Evolutionary conservation across 2,113 vertebrate genomes (phyloP), one percentile per base, ranked within the genome.

Genomic region (Mobula hypostoma): DNA sequence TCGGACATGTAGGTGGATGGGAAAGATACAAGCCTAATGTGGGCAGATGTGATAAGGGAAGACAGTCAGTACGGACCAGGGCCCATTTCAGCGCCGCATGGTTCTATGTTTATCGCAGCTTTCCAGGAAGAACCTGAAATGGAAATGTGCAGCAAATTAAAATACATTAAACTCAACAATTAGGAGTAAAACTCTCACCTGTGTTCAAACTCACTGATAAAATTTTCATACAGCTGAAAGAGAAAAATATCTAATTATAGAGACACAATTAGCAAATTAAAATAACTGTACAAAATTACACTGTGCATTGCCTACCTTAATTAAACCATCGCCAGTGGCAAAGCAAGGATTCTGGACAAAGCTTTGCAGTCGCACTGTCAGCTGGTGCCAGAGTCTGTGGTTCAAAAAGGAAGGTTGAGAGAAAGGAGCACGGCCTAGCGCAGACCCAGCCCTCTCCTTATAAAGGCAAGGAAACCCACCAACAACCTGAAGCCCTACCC

Each of bases 181-280:
- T 27, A 58, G 58, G 56, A 61, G 24, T 32, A 90, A 90, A 90
- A n/a, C 70, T 61, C 95, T 97, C 96, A 99, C 99, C 99, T 98
- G 98, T 99, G 99, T 95, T 99, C 99, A 94, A 99, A 99, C 94
- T 99, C 99, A 78, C 98, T 97, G 96, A 99, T 96, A 96, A 99
- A 99, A 95, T 99, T 99, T 94, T 99, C 99, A 4, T 99, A 99
- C 15, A 99, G 98, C 98, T 99, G 97, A 0, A 94, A 95, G 94
- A 94, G 94, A 94, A 58, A 24, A 87, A 17, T 36, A 72, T 66
- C 2, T 1, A n/a, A 21, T 77, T 66, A 94, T n/a, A 72, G 32
- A 12, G 58, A 19, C 1, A 66, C 2, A 61, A 66, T 36, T 7
- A 8, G 12, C n/a, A 82, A 68, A 24, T 79, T 61, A 63, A 80